These are phyloP conservation scores for Siderastrea radians DNA, from an alignment of 92 coral and sea anemone genomes.

Conservation along the genomic window DNA sequence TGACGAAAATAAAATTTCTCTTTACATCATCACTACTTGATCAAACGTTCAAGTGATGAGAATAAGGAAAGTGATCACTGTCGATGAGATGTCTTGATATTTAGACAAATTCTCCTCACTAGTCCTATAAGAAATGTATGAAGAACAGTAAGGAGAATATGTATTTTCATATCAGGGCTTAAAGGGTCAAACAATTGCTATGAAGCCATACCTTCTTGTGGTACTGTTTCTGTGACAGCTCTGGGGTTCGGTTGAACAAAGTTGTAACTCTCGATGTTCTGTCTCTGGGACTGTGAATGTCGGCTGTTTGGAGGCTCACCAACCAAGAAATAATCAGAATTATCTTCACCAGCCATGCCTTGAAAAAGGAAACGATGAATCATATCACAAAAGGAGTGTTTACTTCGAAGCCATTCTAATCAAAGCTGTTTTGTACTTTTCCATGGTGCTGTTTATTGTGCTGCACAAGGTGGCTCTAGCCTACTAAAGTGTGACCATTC, in stretches of 20 bases:
- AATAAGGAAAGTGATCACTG: too few species aligned
- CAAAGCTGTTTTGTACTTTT: too few species aligned
- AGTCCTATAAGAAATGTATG: too few species aligned
- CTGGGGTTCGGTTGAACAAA: slow-evolving; percentile 30
- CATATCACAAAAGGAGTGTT: neutral
- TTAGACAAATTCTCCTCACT: too few species aligned
- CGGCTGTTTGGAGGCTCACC: slow-evolving; percentile 21
- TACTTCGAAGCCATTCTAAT: too few species aligned
- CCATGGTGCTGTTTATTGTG: neutral
- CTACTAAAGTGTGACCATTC: neutral
- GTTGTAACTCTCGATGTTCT: slow-evolving; percentile 41
- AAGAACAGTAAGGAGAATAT: too few species aligned
- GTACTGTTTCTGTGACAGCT: neutral
- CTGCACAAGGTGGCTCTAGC: neutral
- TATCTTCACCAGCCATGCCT: slow-evolving; percentile 71
- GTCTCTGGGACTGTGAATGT: slow-evolving; percentile 17
- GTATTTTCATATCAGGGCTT: too few species aligned
- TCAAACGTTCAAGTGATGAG: too few species aligned
- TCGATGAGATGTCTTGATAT: too few species aligned
- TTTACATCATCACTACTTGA: too few species aligned
- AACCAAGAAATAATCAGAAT: slow-evolving; percentile 50
- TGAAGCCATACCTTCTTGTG: slow-evolving; percentile 37
- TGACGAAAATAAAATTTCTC: too few species aligned
- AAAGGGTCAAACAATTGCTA: too few species aligned
- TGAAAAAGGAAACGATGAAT: neutral